These are phyloP conservation scores for Anoplolepis gracilipes DNA, from an alignment of 1,140 invertebrate species.

Conservation along the genomic window DNA sequence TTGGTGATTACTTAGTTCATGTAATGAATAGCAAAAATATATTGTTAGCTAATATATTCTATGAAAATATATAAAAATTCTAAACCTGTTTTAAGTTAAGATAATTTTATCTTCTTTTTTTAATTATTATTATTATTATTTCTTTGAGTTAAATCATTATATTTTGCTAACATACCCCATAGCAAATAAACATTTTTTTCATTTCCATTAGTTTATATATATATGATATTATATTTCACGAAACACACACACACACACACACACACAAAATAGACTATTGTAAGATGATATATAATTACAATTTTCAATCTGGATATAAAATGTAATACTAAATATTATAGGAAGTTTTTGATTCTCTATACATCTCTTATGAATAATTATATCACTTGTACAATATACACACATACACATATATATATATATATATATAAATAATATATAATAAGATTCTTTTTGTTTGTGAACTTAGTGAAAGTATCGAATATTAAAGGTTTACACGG, in stretches of 20 bases:
- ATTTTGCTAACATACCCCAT: not conserved
- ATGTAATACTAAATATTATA: slow-evolving; percentile 9
- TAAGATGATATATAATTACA: not conserved
- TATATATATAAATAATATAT: not conserved
- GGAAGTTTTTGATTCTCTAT: not conserved
- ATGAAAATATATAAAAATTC: not conserved
- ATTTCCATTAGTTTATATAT: slow-evolving; percentile 1
- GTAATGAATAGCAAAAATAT: slow-evolving; percentile 14
- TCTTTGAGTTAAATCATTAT: not conserved
- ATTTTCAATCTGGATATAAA: slow-evolving; percentile 16
- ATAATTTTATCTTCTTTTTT: slow-evolving; percentile 17
- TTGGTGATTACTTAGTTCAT: not conserved
- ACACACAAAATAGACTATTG: not conserved
- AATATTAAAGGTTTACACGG: not conserved
- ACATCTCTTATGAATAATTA: not conserved
- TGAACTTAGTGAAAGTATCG: not conserved
- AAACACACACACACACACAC: no score
- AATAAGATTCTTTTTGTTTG: not conserved
- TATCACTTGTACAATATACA: slow-evolving; percentile 13
- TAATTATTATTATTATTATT: slow-evolving; percentile 7
- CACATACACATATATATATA: no score
- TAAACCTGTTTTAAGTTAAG: slow-evolving; percentile 24
- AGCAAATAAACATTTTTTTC: slow-evolving; percentile 12
- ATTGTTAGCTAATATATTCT: slow-evolving; percentile 14
- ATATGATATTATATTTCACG: slow-evolving; percentile 8